Conservation (phyloP, 2,888 invertebrate species). For the Netelia inedita region DNA sequence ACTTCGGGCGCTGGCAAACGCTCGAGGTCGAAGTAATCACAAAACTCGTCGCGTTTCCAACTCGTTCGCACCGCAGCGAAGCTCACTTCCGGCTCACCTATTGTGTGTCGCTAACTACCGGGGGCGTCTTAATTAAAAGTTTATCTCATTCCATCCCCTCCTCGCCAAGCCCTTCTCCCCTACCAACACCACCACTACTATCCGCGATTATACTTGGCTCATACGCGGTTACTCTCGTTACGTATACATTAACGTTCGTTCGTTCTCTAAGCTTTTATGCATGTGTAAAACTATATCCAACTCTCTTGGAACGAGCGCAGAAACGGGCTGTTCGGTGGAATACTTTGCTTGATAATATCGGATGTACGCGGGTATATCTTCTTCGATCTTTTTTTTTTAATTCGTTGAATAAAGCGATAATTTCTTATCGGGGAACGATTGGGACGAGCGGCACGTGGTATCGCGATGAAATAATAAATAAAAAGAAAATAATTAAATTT, state of each 20-base stretch:
- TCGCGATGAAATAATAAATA: too few species aligned
- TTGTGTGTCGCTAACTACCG: constrained; percentile 65
- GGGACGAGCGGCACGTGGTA: too few species aligned
- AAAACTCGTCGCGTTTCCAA: constrained; percentile 66
- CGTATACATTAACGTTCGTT: constrained; percentile 15
- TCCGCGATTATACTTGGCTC: neutral
- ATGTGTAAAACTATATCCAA: neutral
- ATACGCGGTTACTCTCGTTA: constrained; percentile 29
- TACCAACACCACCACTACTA: neutral
- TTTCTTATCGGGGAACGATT: neutral
- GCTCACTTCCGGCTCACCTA: constrained; percentile 42
- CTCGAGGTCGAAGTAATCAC: constrained; percentile 60
- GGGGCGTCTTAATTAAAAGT: constrained; percentile 66
- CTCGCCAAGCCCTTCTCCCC: neutral
- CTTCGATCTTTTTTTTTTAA: neutral
- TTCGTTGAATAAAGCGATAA: neutral
- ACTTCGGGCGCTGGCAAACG: constrained; percentile 33
- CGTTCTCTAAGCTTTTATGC: constrained; percentile 1
- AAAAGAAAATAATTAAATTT: too few species aligned
- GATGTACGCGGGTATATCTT: neutral
- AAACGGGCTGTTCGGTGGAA: neutral
- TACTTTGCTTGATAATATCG: neutral
- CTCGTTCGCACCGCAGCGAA: constrained; percentile 46
- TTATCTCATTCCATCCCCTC: constrained; percentile 43
- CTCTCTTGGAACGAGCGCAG: neutral